Conservation (phyloP, 2,113 vertebrate genomes). For the Elephantulus edwardii region DNA sequence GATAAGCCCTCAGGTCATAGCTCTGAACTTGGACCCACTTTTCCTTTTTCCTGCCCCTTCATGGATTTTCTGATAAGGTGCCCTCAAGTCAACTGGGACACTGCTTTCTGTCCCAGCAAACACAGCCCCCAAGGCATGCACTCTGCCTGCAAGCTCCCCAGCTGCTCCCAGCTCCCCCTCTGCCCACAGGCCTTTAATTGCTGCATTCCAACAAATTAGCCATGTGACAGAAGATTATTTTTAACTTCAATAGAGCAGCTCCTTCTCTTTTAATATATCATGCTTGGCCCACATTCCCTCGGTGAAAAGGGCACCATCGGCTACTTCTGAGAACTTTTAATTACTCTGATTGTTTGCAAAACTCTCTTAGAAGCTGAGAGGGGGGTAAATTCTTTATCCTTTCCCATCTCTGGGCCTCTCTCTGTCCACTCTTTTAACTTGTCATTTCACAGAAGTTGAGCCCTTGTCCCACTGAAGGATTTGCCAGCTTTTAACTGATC, state of each 20-base stretch:
- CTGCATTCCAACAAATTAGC: constrained; percentile 70
- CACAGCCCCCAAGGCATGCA: constrained; percentile 46
- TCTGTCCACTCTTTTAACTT: constrained; percentile 22
- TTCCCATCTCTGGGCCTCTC: not conserved
- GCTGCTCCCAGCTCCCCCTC: constrained; percentile 72
- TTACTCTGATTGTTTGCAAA: constrained; percentile 78
- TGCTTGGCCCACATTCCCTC: constrained; percentile 53
- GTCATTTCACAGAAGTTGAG: constrained; percentile 9
- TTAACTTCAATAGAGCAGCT: constrained; percentile 62
- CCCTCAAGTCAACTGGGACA: not conserved
- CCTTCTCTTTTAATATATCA: constrained; percentile 63
- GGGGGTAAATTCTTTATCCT: not conserved
- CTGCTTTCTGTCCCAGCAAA: constrained; percentile 17
- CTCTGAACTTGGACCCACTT: constrained; percentile 26
- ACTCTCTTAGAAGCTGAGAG: constrained; percentile 69
- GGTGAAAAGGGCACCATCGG: constrained; percentile 65
- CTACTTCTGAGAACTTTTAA: constrained; percentile 73
- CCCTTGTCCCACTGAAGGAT: not conserved
- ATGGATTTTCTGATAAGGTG: constrained; percentile 23
- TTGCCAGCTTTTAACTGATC: not conserved
- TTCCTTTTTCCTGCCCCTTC: constrained; percentile 53
- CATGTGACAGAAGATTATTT: constrained; percentile 68
- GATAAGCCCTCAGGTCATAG: constrained; percentile 47
- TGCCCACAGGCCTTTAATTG: constrained; percentile 61
- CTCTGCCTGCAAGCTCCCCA: constrained; percentile 50